Base-by-base conservation (phyloP, 2,888 invertebrate genomes). In the Dynastes maya region DNA sequence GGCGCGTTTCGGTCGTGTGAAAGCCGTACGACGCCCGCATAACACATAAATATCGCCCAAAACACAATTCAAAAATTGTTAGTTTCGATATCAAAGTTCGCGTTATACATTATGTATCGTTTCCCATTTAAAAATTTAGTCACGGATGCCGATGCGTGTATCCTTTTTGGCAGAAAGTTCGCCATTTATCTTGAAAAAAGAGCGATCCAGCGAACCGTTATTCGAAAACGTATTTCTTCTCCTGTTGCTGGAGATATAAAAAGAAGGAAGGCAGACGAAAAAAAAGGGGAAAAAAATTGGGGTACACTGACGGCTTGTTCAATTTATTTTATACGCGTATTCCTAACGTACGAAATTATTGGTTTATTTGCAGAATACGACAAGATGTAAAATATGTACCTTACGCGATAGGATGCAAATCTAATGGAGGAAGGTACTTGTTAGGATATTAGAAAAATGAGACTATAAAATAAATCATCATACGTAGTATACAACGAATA, bases 51-150 rank as follows among this genome's bases (percentile, higher is more conserved):
- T 49, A 67, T 45, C 45, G 27, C 49, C 64, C 67, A 29, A 67
- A 67, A 67, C 32, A 67, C 67, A 67, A 67, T 67, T 67, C 49
- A 49, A 67, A 45, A 67, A 67, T 67, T 29, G 67, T 49, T 67
- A 67, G 67, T 67, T 67, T 67, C 67, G 49, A 29, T 49, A 67
- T 45, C 32, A 67, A 49, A 67, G 13, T 45, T 45, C 2, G 27
- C 67, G 67, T 45, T 67, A 67, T 67, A 27, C 67, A 67, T 67
- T 49, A 67, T 67, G 67, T 49, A 67, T 67, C 27, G 49, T 22
- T 45, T 16, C 8, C 45, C 49, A 49, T 67, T 67, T 67, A 67
- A 67, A 67, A 67, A 67, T 67, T 67, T 67, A 67, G 67, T 45
- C 67, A 67, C 67, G 67, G 27, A 13, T 22, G 45, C 22, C 16